These are phyloP conservation scores for Nomada fucata DNA, from an alignment of 2,888 invertebrate genomes.

Conservation along the genomic window DNA sequence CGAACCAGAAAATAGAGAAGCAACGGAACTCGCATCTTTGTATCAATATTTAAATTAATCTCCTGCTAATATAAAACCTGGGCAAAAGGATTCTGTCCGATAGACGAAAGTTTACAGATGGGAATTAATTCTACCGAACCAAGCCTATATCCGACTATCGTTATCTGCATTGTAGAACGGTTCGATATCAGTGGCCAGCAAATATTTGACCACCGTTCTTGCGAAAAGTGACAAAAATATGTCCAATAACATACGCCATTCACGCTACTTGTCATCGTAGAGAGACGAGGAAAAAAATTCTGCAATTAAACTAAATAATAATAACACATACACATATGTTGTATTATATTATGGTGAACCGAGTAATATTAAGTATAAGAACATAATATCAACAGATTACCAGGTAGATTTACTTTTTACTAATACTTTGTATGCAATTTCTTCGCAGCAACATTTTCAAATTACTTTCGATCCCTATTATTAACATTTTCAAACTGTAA, in stretches of 20 bases:
- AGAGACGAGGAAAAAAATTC: neutral
- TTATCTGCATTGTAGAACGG: slow-evolving; percentile 1
- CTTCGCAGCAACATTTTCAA: no score
- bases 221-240: slow-evolving; percentile 12
- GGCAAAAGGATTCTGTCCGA: neutral
- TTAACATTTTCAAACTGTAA: no score
- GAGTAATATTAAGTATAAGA: no score
- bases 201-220: slow-evolving; percentile 27
- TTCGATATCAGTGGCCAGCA: slow-evolving; percentile 14
- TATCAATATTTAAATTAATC: neutral
- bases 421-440: no score
- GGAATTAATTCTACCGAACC: slow-evolving; percentile 14
- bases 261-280: neutral
- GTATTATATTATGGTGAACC: no score
- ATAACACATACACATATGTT: neutral
- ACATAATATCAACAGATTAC: no score
- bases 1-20: neutral
- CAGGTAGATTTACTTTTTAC: no score
- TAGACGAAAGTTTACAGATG: neutral
- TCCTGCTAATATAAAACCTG: neutral
- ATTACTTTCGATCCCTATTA: no score
- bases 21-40: neutral
- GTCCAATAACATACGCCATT: neutral
- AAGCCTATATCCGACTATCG: neutral
- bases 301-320: slow-evolving; percentile 22